Conservation (phyloP, 2,888 invertebrate species). For the Drosophila rubida region DNA sequence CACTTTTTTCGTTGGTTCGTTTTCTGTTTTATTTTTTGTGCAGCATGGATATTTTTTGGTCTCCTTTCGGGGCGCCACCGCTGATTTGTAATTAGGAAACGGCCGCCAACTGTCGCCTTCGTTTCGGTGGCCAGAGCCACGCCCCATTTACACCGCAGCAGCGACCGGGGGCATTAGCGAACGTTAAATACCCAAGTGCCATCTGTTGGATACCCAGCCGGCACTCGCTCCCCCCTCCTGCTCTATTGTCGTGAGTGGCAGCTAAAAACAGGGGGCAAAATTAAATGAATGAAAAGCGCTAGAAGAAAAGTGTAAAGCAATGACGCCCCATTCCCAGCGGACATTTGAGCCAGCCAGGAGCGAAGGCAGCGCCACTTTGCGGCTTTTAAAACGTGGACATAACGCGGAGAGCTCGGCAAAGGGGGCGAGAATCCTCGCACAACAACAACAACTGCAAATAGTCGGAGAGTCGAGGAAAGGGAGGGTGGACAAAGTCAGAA, state of each 20-base stretch:
- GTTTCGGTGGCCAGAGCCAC: conserved; percentile 60
- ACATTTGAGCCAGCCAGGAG: conserved; percentile 55
- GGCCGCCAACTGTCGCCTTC: conserved; percentile 82
- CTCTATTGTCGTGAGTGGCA: conserved; percentile 24
- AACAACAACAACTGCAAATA: conserved; percentile 43
- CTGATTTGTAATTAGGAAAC: conserved; percentile 83
- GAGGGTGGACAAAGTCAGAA: conserved; percentile 23
- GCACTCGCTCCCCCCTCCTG: conserved; percentile 1
- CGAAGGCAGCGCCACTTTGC: conserved; percentile 65
- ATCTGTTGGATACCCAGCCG: conserved; percentile 61
- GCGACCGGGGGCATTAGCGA: conserved; percentile 72
- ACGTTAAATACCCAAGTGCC: conserved; percentile 80
- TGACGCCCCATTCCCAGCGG: conserved; percentile 67
- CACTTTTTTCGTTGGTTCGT: conserved; percentile 4
- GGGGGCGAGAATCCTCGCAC: conserved; percentile 22
- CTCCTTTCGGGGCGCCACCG: conserved; percentile 66
- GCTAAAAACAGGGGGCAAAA: conserved; percentile 48
- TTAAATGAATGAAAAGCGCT: conserved; percentile 77
- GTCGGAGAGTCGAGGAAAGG: background rate
- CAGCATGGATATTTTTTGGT: conserved; percentile 43
- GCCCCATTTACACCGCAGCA: conserved; percentile 71
- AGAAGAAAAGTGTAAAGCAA: conserved; percentile 78
- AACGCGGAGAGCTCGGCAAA: background rate
- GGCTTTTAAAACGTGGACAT: conserved; percentile 43
- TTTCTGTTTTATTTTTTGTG: conserved; percentile 32